These are phyloP conservation scores for Megaceryle alcyon DNA, from an alignment of 2,797 vertebrate species.

Conservation along the genomic window DNA sequence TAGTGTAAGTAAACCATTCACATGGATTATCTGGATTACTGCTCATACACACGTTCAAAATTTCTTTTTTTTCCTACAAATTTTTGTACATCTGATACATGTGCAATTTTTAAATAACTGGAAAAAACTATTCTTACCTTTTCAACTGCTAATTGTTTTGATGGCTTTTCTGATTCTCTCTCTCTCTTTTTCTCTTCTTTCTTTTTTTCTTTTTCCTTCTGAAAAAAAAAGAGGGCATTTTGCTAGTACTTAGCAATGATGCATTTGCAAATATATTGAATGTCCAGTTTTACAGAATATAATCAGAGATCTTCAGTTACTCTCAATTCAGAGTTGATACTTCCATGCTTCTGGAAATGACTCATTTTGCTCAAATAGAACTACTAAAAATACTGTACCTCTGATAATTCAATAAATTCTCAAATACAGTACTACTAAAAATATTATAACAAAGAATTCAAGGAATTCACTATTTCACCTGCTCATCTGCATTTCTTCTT, in stretches of 20 bases:
- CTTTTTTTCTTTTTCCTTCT: constrained; percentile 94
- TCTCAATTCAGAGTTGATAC: not conserved
- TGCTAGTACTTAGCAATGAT: not conserved
- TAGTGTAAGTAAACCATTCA: not conserved
- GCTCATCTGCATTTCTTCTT: not conserved
- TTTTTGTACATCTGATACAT: not conserved
- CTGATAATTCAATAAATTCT: not conserved
- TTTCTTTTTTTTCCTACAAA: not conserved
- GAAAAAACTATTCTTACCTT: constrained; percentile 82
- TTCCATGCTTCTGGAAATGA: not conserved
- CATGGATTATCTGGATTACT: not conserved
- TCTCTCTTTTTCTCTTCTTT: constrained; percentile 93
- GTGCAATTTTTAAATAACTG: not conserved
- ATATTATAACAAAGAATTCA: not conserved
- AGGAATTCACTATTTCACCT: not conserved
- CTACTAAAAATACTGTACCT: not conserved
- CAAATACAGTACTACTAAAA: not conserved
- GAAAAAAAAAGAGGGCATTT: not conserved
- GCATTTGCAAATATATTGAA: not conserved
- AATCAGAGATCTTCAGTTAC: not conserved
- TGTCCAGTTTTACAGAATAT: not conserved
- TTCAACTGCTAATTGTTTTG: constrained; percentile 81
- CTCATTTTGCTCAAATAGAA: not conserved
- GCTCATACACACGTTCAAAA: not conserved
- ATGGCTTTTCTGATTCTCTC: constrained; percentile 86